phyloP scores from a whole-genome alignment of 2,113 vertebrate genomes.

The Oplegnathus fasciatus region DNA sequence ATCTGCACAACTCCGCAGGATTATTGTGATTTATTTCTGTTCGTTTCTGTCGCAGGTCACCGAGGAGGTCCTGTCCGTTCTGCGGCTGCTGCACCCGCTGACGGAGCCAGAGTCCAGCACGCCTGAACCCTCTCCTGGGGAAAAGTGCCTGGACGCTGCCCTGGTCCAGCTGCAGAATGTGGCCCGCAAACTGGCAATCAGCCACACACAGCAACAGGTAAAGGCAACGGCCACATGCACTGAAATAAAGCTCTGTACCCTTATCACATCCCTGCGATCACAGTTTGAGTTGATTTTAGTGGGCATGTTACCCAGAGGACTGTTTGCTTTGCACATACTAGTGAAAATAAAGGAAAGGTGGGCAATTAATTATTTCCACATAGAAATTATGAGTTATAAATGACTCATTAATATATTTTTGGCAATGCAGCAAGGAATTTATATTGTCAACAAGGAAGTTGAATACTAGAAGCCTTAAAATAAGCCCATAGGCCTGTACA shows the following conservation, averaged over 20 bases:
- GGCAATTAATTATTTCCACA: neutral
- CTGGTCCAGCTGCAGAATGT: slow-evolving; percentile 78
- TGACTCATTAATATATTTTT: neutral
- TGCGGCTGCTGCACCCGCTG: slow-evolving; percentile 80
- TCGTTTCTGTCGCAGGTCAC: slow-evolving; percentile 72
- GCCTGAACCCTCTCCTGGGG: neutral
- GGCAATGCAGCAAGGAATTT: neutral
- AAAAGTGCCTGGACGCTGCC: slow-evolving; percentile 66
- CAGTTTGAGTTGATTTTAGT: slow-evolving; percentile 11
- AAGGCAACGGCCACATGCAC: neutral
- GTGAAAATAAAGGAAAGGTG: neutral
- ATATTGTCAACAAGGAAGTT: neutral
- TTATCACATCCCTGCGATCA: neutral
- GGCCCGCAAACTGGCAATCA: slow-evolving; percentile 77
- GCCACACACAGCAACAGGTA: slow-evolving; percentile 73
- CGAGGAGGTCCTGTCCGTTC: slow-evolving; percentile 81
- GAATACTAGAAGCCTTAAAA: neutral
- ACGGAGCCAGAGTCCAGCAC: slow-evolving; percentile 38
- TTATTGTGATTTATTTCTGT: neutral
- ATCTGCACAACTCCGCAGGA: neutral
- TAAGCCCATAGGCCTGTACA: neutral
- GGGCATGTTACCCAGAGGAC: neutral
- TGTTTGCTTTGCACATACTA: slow-evolving; percentile 30
- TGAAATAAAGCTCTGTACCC: neutral
- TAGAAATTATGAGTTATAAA: neutral